phyloP scores from a whole-genome alignment of 2,797 vertebrate genomes.

The Luscinia megarhynchos region DNA sequence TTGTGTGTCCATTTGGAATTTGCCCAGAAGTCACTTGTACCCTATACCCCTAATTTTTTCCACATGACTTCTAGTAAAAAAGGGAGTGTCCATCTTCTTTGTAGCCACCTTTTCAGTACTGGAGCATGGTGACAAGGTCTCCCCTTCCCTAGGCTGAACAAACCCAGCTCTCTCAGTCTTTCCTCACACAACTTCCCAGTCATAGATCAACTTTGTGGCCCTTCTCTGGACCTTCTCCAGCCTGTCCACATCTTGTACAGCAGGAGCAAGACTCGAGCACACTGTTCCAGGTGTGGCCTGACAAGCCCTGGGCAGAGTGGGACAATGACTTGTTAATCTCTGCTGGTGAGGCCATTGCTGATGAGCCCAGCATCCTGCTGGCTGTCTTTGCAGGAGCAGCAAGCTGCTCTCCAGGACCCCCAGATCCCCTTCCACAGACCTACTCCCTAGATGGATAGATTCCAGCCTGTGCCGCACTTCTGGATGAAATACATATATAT shows the following conservation, averaged over 20 bases:
- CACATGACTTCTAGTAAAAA: fast-evolving
- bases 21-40: neutral
- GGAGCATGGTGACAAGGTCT: neutral
- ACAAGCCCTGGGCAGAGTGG: neutral
- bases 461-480: neutral
- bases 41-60: neutral
- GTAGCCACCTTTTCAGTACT: neutral
- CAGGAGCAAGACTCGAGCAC: neutral
- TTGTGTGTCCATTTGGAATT: neutral
- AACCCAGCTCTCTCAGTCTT: neutral
- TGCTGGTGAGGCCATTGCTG: neutral
- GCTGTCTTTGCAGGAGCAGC: too few species aligned
- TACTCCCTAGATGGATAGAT: neutral
- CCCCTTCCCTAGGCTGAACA: neutral
- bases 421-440: neutral
- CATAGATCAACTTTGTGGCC: neutral
- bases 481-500: neutral
- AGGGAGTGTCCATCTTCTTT: neutral
- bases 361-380: neutral
- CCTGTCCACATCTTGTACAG: fast-evolving
- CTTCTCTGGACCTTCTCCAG: neutral
- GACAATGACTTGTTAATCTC: neutral
- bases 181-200: neutral
- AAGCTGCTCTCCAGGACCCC: neutral
- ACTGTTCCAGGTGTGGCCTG: neutral